Conservation (phyloP, 2,113 vertebrate species). For the Ailurus styani region DNA sequence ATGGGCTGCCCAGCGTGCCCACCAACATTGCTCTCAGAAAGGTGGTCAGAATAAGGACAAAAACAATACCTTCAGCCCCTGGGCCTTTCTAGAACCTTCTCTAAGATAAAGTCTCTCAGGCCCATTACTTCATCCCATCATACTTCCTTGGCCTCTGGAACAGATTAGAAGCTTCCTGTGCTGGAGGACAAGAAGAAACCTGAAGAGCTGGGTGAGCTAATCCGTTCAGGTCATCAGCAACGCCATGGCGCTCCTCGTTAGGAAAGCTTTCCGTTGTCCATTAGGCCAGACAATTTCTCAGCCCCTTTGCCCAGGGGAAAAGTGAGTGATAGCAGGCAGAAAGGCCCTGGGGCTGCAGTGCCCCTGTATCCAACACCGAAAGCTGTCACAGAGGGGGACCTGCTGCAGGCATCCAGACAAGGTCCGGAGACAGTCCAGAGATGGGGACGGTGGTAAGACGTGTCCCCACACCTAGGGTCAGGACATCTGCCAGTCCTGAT, state of each 20-base stretch:
- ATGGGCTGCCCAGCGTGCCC: not conserved
- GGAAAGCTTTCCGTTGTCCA: not conserved
- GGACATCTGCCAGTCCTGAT: not conserved
- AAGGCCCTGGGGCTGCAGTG: not conserved
- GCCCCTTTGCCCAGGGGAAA: not conserved
- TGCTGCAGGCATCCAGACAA: accelerated
- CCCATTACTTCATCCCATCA: not conserved
- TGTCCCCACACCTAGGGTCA: not conserved
- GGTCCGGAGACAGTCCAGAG: not conserved
- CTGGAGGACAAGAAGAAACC: not conserved
- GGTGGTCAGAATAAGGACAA: not conserved
- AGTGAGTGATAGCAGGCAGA: not conserved
- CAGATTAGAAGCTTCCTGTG: not conserved
- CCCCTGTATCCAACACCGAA: no score
- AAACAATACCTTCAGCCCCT: not conserved
- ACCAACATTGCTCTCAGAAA: not conserved
- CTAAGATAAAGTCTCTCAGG: not conserved
- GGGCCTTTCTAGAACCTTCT: not conserved
- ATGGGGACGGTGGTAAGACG: not conserved
- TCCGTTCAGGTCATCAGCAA: accelerated
- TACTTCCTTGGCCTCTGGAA: not conserved
- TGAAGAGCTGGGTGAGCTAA: not conserved
- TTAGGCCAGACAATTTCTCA: no score
- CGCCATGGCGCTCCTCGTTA: not conserved
- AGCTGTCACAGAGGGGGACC: not conserved